A percentile compares a stretch with the other conserved stretches of the same genome.
Conservation (phyloP, 2,888 invertebrate species). For the Sepioteuthis lessoniana region DNA sequence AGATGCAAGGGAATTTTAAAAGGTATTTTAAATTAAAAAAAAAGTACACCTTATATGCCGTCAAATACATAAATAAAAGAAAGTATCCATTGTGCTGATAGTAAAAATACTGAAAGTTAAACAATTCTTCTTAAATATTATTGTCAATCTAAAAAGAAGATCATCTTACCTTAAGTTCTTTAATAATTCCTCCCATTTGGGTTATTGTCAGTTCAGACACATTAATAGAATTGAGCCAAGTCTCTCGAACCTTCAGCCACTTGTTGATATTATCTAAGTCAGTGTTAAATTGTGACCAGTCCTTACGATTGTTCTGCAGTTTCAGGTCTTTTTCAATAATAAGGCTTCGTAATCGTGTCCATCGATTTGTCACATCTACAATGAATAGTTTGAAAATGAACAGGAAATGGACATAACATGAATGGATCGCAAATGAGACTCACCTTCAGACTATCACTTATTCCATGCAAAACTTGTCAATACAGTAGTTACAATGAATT, state of each 20-base stretch:
- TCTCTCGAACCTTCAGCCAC: constrained; percentile 73
- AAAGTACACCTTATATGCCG: no score
- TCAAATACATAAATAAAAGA: no score
- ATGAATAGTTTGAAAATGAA: neutral
- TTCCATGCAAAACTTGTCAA: no score
- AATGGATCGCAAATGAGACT: neutral
- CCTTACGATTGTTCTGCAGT: constrained; percentile 81
- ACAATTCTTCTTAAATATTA: no score
- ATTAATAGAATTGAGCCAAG: constrained; percentile 53
- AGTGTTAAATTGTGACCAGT: constrained; percentile 70
- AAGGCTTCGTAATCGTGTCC: constrained; percentile 69
- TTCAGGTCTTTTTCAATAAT: constrained; percentile 74
- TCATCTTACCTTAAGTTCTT: constrained; percentile 39
- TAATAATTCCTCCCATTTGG: neutral
- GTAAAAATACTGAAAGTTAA: no score
- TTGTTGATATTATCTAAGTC: constrained; percentile 69
- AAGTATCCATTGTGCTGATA: no score
- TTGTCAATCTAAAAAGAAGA: neutral
- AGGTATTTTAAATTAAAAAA: no score
- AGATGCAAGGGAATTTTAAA: no score
- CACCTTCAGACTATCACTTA: neutral
- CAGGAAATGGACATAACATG: neutral
- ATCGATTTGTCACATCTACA: constrained; percentile 67
- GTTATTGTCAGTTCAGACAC: neutral
- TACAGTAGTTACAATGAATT: no score